phyloP scores from a whole-genome alignment of 2,797 vertebrate genomes.

The Rhinichthys osculus region DNA sequence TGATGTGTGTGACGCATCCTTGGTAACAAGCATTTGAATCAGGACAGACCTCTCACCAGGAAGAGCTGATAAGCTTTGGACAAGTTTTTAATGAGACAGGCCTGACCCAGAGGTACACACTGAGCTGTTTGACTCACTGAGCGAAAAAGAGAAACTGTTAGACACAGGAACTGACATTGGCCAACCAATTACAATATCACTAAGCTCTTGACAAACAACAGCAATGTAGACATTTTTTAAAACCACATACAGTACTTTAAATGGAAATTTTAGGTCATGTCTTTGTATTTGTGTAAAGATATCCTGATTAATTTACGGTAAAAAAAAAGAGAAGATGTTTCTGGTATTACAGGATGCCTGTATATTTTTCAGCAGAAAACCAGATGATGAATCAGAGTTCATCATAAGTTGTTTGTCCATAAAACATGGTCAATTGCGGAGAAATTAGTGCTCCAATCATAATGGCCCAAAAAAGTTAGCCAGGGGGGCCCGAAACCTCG shows the following conservation, averaged over 20 bases:
- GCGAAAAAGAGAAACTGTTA: slow-evolving; percentile 46
- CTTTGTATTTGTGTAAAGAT: not conserved
- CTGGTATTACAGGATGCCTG: not conserved
- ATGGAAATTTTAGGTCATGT: not conserved
- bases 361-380: not conserved
- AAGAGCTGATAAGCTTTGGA: slow-evolving; percentile 59
- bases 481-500: not conserved
- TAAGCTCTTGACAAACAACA: not conserved
- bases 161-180: slow-evolving; percentile 40
- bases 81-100: slow-evolving; percentile 37
- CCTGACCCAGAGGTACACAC: slow-evolving; percentile 22
- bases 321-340: not conserved
- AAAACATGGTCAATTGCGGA: not conserved
- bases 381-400: not conserved
- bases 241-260: not conserved
- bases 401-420: not conserved
- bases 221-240: not conserved
- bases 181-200: slow-evolving; percentile 49
- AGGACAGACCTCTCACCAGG: slow-evolving; percentile 56
- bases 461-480: not conserved
- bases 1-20: slow-evolving; percentile 11
- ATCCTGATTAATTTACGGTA: not conserved
- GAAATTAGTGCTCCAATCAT: not conserved
- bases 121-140: slow-evolving; percentile 25
- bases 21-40: slow-evolving; percentile 40